Evolutionary conservation across 2,888 invertebrate species (phyloP).

Genomic region (Campoplex capitator): DNA sequence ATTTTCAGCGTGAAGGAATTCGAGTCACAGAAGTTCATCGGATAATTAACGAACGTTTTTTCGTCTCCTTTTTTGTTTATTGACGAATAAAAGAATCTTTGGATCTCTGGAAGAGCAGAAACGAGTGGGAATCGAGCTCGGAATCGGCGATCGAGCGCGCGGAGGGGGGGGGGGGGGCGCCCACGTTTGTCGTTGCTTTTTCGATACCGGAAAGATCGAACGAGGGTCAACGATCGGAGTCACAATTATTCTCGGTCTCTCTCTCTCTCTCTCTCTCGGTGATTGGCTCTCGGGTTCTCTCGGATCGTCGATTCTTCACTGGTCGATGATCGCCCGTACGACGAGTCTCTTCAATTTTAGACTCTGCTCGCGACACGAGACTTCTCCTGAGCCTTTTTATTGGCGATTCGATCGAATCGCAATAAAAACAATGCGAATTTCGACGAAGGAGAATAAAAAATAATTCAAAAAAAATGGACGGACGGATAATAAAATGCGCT

Average conservation of each 20-base stretch:
- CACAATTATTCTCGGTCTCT: constrained; percentile 4
- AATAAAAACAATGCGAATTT: not conserved
- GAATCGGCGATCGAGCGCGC: not conserved
- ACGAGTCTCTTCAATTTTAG: constrained; percentile 25
- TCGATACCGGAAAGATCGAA: constrained; percentile 15
- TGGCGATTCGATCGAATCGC: not conserved
- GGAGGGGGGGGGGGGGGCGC: no score
- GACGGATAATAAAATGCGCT: constrained; percentile 7
- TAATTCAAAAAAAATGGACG: no score
- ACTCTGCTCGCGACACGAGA: not conserved
- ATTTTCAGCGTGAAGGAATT: not conserved
- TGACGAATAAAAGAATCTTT: not conserved
- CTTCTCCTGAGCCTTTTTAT: not conserved
- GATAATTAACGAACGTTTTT: not conserved
- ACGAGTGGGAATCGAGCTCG: not conserved
- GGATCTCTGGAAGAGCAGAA: not conserved
- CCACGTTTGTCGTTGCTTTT: not conserved
- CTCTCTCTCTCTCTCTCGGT: not conserved
- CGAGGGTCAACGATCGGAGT: constrained; percentile 16
- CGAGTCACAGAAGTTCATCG: not conserved
- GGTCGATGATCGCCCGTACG: not conserved
- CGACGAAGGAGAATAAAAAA: not conserved
- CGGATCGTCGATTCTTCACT: not conserved
- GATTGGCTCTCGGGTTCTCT: not conserved
- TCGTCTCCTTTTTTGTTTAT: no score